Conservation (phyloP, 2,888 invertebrate species). For the Drosophila lacicola region DNA sequence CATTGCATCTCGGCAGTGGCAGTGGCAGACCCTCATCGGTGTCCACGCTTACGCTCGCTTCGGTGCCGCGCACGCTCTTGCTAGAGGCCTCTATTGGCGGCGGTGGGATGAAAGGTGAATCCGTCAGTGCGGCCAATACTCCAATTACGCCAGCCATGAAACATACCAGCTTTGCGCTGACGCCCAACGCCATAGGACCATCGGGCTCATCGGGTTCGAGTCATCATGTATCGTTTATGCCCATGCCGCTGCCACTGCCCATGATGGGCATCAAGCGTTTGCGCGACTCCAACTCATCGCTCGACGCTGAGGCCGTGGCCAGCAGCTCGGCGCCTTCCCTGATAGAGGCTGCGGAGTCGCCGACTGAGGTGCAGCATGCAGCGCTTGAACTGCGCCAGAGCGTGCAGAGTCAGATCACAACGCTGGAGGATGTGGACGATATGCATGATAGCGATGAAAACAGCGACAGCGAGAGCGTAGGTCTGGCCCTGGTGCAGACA, state of each 20-base stretch:
- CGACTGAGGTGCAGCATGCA: constrained; percentile 49
- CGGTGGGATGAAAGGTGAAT: constrained; percentile 37
- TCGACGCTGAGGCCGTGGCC: constrained; percentile 27
- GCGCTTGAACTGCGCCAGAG: constrained; percentile 73
- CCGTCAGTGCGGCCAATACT: constrained; percentile 69
- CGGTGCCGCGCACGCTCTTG: constrained; percentile 69
- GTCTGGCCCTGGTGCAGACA: constrained; percentile 62
- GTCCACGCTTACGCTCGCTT: constrained; percentile 74
- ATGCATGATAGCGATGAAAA: constrained; percentile 46
- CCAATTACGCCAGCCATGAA: constrained; percentile 70
- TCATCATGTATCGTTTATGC: constrained; percentile 80
- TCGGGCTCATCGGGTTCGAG: constrained; percentile 59
- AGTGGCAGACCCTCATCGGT: constrained; percentile 58
- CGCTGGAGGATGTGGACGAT: constrained; percentile 76
- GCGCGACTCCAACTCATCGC: constrained; percentile 57
- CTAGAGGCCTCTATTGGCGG: constrained; percentile 56
- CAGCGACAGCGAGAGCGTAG: constrained; percentile 61
- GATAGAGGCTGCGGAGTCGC: constrained; percentile 46
- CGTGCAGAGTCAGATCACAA: constrained; percentile 77
- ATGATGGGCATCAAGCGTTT: constrained; percentile 56
- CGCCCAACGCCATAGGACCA: constrained; percentile 78
- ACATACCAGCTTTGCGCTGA: constrained; percentile 83
- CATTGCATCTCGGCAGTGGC: constrained; percentile 52
- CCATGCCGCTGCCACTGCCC: constrained; percentile 45
- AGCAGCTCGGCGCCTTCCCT: constrained; percentile 72